Conservation (phyloP, 2,888 invertebrate genomes). For the Quadroppia sp. region DNA sequence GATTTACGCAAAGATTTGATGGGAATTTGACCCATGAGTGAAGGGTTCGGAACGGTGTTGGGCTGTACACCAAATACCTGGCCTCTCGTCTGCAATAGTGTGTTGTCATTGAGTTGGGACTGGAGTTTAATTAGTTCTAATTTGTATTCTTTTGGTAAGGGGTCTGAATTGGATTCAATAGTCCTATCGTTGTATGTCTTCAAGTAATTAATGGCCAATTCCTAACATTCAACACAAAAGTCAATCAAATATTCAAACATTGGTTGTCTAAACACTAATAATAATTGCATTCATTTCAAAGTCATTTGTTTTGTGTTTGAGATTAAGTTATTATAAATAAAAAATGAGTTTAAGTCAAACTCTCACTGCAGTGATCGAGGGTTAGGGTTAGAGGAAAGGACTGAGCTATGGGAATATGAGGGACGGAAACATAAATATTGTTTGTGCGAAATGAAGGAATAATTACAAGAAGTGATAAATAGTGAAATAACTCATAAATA, state of each 20-base stretch:
- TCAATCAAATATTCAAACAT: neutral
- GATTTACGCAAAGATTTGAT: slow-evolving; percentile 12
- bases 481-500: neutral
- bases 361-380: neutral
- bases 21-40: slow-evolving; percentile 21
- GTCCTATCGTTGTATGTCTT: slow-evolving; percentile 4
- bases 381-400: neutral
- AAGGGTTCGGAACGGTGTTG: neutral
- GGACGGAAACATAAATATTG: slow-evolving; percentile 21
- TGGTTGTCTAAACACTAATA: neutral
- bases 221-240: neutral
- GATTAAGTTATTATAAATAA: slow-evolving; percentile 18
- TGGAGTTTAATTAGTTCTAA: slow-evolving; percentile 2
- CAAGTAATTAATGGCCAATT: slow-evolving; percentile 4
- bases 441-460: neutral
- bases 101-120: neutral
- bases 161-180: neutral
- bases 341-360: neutral
- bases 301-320: neutral
- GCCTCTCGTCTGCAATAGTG: neutral
- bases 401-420: neutral
- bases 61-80: neutral
- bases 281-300: neutral
- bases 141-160: slow-evolving; percentile 7
- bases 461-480: slow-evolving; percentile 13